Evolutionary conservation across 2,888 invertebrate genomes (phyloP).

Genomic region (Blastobasis adustella): DNA sequence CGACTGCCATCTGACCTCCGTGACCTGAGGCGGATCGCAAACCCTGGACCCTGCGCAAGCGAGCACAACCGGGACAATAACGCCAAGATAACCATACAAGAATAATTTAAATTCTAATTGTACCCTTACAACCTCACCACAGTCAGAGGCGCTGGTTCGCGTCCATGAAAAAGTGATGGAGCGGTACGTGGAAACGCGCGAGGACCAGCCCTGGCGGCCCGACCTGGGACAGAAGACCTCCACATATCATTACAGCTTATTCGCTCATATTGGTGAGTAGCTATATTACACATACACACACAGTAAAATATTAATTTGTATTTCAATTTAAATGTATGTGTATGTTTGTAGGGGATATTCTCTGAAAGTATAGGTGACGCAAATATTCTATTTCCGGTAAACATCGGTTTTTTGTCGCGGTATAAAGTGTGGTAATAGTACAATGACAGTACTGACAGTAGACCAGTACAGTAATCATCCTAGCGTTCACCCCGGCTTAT

Average conservation of each 20-base stretch:
- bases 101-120: too few relatives aligned
- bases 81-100: too few relatives aligned
- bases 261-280: slow-evolving; percentile 31
- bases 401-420: too few relatives aligned
- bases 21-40: background rate
- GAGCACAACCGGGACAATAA: background rate
- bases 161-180: slow-evolving; percentile 48
- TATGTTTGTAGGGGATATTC: too few relatives aligned
- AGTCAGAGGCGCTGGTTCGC: slow-evolving; percentile 52
- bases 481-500: too few relatives aligned
- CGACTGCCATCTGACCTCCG: background rate
- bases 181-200: slow-evolving; percentile 30
- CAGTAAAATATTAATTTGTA: too few relatives aligned
- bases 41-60: background rate
- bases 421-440: too few relatives aligned
- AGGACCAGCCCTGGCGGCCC: slow-evolving; percentile 28
- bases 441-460: too few relatives aligned
- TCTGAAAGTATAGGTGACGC: too few relatives aligned
- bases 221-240: slow-evolving; percentile 43
- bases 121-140: slow-evolving; percentile 5
- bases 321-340: too few relatives aligned
- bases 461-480: too few relatives aligned
- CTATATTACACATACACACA: background rate
- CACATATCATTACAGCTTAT: slow-evolving; percentile 47
- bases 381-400: too few relatives aligned